A percentile compares a stretch with the other conserved stretches of the same genome.
phyloP scores from a whole-genome alignment of 2,888 invertebrate genomes.

The Stenodema calcarata region DNA sequence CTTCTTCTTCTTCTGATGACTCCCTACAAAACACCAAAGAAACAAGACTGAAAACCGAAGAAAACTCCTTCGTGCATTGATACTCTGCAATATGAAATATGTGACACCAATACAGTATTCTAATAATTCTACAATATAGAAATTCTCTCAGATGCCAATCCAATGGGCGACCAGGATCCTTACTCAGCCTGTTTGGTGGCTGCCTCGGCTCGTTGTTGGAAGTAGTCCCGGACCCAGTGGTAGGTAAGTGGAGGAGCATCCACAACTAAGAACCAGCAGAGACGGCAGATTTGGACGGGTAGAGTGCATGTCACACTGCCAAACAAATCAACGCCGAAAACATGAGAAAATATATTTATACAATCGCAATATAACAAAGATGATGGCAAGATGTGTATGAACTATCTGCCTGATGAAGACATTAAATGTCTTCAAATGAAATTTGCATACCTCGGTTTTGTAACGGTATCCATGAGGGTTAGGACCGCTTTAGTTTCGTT shows the following conservation, averaged over 20 bases:
- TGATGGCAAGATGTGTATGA: no score
- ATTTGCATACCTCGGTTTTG: conserved; percentile 61
- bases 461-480: conserved; percentile 69
- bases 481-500: conserved; percentile 69
- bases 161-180: conserved; percentile 58
- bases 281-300: conserved; percentile 81
- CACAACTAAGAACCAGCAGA: conserved; percentile 65
- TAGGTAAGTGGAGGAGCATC: conserved; percentile 66
- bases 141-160: not conserved
- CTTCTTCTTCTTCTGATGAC: conserved; percentile 61
- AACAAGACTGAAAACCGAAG: no score
- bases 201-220: conserved; percentile 61
- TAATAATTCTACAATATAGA: not conserved
- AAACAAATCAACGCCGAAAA: not conserved
- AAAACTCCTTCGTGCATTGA: no score
- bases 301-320: conserved; percentile 70
- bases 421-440: no score
- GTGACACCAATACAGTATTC: not conserved
- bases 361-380: no score
- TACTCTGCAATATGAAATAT: no score
- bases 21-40: conserved; percentile 48
- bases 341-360: no score
- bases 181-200: conserved; percentile 69
- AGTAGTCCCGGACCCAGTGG: conserved; percentile 62
- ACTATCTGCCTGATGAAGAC: no score